A percentile compares a stretch with the other conserved stretches of the same genome.
Evolutionary conservation across 2,888 invertebrate genomes (phyloP).

Genomic region (Drosophila longiperda): DNA sequence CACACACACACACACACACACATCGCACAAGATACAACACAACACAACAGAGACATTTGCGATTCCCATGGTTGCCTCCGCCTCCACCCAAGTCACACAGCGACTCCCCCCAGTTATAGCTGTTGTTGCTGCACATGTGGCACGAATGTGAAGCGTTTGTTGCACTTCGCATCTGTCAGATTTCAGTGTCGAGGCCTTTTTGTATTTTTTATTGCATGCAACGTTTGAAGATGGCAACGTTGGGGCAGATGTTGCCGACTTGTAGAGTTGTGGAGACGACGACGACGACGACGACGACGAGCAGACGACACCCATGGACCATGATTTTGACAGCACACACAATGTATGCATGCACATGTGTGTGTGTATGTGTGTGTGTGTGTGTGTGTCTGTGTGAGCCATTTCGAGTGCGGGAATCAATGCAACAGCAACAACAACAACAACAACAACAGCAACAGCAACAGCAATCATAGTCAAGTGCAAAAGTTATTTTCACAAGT

Average conservation of each 20-base stretch:
- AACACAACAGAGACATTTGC: slow-evolving; percentile 35
- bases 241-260: slow-evolving; percentile 11
- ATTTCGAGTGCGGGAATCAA: slow-evolving; percentile 36
- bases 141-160: slow-evolving; percentile 61
- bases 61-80: slow-evolving; percentile 27
- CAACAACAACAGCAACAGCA: slow-evolving; percentile 17
- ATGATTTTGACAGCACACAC: slow-evolving; percentile 67
- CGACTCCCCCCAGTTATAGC: background rate
- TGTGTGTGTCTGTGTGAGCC: slow-evolving; percentile 25
- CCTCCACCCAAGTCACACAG: background rate
- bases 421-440: slow-evolving; percentile 23
- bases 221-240: slow-evolving; percentile 14
- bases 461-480: slow-evolving; percentile 62
- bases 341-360: slow-evolving; percentile 10
- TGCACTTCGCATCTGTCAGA: slow-evolving; percentile 77
- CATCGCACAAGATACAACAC: background rate
- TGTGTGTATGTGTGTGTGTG: slow-evolving; percentile 27
- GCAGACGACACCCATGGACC: slow-evolving; percentile 54
- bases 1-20: background rate
- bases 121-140: slow-evolving; percentile 40
- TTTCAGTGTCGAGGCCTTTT: slow-evolving; percentile 70
- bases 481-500: slow-evolving; percentile 79
- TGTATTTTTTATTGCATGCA: slow-evolving; percentile 30
- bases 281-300: slow-evolving; percentile 5
- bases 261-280: slow-evolving; percentile 19